phyloP scores from a whole-genome alignment of 2,888 invertebrate genomes.

The Atrina japonica region DNA sequence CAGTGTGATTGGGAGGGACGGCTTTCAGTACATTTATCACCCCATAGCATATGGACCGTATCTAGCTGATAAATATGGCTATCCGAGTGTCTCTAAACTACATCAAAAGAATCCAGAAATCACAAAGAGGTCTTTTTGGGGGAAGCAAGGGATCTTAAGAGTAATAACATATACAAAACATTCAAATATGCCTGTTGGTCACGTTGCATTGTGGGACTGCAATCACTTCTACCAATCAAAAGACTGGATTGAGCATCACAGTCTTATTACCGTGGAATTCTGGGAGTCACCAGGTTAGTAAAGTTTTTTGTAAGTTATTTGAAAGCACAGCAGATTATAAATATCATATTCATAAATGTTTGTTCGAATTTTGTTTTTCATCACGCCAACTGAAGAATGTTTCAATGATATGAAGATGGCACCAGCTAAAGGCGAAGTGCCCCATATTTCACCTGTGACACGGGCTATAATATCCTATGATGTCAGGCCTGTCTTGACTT shows the following conservation, averaged over 20 bases:
- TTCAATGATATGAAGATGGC: too few relatives aligned
- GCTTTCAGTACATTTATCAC: constrained; percentile 74
- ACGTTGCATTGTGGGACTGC: constrained; percentile 79
- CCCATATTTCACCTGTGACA: too few relatives aligned
- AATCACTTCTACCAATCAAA: constrained; percentile 77
- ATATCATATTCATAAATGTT: too few relatives aligned
- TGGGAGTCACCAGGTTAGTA: constrained; percentile 78
- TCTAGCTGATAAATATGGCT: constrained; percentile 77
- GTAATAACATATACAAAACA: constrained; percentile 75
- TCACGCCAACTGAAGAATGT: too few relatives aligned
- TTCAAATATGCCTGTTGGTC: constrained; percentile 74
- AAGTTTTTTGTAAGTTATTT: too few relatives aligned
- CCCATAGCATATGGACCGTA: constrained; percentile 78
- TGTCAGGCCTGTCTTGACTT: too few relatives aligned
- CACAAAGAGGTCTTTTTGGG: constrained; percentile 73
- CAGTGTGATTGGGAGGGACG: constrained; percentile 71
- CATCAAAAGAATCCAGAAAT: constrained; percentile 67
- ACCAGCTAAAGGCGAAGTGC: too few relatives aligned
- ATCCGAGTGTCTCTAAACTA: constrained; percentile 72
- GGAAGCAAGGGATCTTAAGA: constrained; percentile 76
- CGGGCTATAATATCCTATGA: too few relatives aligned
- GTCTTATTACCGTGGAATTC: constrained; percentile 77
- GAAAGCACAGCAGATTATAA: too few relatives aligned
- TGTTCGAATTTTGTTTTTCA: too few relatives aligned
- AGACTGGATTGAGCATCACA: constrained; percentile 75